These are phyloP conservation scores for Platygyra sinensis DNA, from an alignment of 64 coral and sea anemone genomes.

Conservation along the genomic window DNA sequence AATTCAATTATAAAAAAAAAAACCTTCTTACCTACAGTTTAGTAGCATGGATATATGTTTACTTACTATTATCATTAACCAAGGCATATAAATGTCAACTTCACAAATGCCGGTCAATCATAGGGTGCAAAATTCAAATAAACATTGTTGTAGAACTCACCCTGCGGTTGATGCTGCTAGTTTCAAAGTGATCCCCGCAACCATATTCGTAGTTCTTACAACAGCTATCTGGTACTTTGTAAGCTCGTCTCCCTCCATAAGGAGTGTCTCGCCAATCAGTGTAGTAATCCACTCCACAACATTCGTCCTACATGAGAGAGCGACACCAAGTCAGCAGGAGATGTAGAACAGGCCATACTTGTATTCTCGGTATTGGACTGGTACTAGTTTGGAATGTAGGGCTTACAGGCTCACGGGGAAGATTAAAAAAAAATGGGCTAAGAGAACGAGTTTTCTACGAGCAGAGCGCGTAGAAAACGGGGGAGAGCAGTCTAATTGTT, in stretches of 20 bases:
- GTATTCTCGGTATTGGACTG: too few relatives aligned
- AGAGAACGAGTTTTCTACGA: too few relatives aligned
- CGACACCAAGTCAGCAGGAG: background rate
- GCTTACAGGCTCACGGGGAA: too few relatives aligned
- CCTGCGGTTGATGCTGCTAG: background rate
- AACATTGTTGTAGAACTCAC: slow-evolving; percentile 21
- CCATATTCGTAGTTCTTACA: background rate
- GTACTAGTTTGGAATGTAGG: too few relatives aligned
- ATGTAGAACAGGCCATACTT: too few relatives aligned
- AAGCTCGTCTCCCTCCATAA: slow-evolving; percentile 32
- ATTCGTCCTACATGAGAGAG: slow-evolving; percentile 5
- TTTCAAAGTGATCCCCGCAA: slow-evolving; percentile 43
- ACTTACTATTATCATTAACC: background rate
- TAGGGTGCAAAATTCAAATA: background rate
- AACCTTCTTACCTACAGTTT: too few relatives aligned
- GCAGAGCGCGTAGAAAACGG: too few relatives aligned
- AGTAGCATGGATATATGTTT: too few relatives aligned
- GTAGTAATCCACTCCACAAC: slow-evolving; percentile 56
- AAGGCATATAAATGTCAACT: background rate
- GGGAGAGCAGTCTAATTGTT: too few relatives aligned
- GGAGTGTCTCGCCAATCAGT: slow-evolving; percentile 61
- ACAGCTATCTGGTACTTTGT: slow-evolving; percentile 62
- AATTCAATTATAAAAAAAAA: too few relatives aligned
- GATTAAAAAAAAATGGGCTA: too few relatives aligned
- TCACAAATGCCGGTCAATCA: background rate